Base-by-base conservation (phyloP, 2,888 invertebrate species). In the Rhynchonema sp. region DNA sequence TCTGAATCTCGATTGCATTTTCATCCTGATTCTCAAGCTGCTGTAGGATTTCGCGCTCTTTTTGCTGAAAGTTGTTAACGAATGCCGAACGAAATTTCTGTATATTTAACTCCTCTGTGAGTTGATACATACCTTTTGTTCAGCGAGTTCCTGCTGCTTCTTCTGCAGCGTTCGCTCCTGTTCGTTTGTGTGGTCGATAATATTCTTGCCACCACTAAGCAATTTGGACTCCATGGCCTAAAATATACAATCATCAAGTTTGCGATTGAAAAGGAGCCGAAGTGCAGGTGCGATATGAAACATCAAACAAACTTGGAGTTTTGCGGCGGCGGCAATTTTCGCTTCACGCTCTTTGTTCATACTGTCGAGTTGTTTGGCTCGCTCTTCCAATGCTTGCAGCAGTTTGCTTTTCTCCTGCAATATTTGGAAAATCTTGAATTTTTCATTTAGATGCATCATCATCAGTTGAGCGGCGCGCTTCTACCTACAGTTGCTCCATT, bases 111-210 rank as follows among this genome's bases (percentile, higher is more conserved):
- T n/a, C n/a, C n/a, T n/a, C n/a, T n/a, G n/a, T n/a, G n/a, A n/a
- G n/a, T n/a, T n/a, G n/a, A n/a, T 2, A 30, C 64, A 64, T 67
- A 81, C 84, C 77, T 84, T 85, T 65, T 91, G 81, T 72, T 91
- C 91, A 0, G 88, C 85, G 63, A 98, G 87, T 77, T 94, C 91
- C 55, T 81, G 79, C 61, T 85, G 80, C 62, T 84, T 82, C 72
- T 85, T 84, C 71, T 94, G 89, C 59, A 98, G 77, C 60, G 86
- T 85, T 65, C 85, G 79, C 74, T 92, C 89, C 68, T 90, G 89
- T 73, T 92, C 87, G 72, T 89, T 89, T 25, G 96, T 89, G 70
- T 91, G 87, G 74, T 92, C 91, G 49, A 94, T 81, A 60, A 98
- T 86, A 74, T 91, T 89, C 73, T 87, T 87, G 0, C 89, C 90